Percentiles rank a stretch among this genome's conserved stretches.
Conservation (phyloP, 2,113 vertebrate species). For the Clupea harengus region DNA sequence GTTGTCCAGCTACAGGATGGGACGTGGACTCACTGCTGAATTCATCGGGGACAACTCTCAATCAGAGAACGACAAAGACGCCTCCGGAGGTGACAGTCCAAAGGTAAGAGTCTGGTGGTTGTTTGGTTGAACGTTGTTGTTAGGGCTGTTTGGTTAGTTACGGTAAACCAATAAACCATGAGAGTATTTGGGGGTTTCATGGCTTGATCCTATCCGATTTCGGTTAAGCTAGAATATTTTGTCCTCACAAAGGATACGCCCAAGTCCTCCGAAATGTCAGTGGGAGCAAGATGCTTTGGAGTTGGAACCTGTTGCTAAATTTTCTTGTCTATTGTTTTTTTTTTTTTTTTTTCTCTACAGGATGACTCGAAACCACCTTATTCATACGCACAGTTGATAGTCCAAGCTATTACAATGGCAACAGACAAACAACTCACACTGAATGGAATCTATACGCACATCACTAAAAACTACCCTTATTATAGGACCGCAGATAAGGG, state of each 20-base stretch:
- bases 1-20: slow-evolving; percentile 91
- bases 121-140: slow-evolving; percentile 8
- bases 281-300: not conserved
- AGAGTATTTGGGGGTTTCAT: too few relatives aligned
- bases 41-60: slow-evolving; percentile 92
- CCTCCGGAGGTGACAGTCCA: slow-evolving; percentile 95
- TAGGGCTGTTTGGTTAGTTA: not conserved
- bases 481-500: slow-evolving; percentile 97
- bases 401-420: slow-evolving; percentile 93
- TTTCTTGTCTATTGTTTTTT: not conserved
- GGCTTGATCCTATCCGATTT: too few relatives aligned
- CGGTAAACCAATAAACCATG: not conserved
- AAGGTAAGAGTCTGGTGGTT: slow-evolving; percentile 79
- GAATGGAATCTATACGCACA: slow-evolving; percentile 96
- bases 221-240: not conserved
- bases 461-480: slow-evolving; percentile 96
- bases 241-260: too few relatives aligned
- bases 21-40: slow-evolving; percentile 87
- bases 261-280: not conserved
- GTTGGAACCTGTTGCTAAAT: too few relatives aligned
- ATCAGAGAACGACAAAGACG: slow-evolving; percentile 95
- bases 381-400: slow-evolving; percentile 95
- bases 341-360: slow-evolving; percentile 56
- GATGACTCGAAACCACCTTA: slow-evolving; percentile 97
- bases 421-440: slow-evolving; percentile 94